Evolutionary conservation across 2,888 invertebrate genomes (phyloP).

Genomic region (Urechis unicinctus): DNA sequence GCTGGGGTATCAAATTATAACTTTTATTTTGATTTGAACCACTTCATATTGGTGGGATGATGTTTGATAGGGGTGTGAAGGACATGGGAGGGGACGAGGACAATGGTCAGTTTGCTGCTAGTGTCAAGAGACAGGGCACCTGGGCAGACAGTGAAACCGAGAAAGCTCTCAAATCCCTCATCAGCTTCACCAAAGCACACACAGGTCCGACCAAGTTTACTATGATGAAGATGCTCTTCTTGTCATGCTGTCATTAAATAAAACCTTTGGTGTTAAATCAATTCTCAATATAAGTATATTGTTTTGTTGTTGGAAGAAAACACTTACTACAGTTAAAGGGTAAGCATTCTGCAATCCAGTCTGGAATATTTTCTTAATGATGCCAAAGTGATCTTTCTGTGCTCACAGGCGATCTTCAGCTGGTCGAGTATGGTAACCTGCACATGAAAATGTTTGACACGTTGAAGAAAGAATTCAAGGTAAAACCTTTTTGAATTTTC

Average conservation of each 20-base stretch:
- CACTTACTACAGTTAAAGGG: too few relatives aligned
- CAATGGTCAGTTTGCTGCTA: background rate
- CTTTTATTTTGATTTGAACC: too few relatives aligned
- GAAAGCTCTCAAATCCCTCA: slow-evolving; percentile 56
- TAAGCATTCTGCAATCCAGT: too few relatives aligned
- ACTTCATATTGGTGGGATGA: background rate
- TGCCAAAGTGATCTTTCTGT: too few relatives aligned
- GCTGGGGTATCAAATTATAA: too few relatives aligned
- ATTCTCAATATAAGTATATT: too few relatives aligned
- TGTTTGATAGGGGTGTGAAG: background rate
- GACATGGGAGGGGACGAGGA: background rate
- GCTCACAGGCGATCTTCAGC: slow-evolving; percentile 15
- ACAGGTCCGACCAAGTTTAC: too few relatives aligned
- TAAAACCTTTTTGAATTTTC: slow-evolving; percentile 25
- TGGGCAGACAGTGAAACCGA: slow-evolving; percentile 63
- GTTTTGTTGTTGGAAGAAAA: too few relatives aligned
- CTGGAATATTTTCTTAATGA: too few relatives aligned
- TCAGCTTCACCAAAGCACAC: slow-evolving; percentile 24
- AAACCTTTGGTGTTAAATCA: background rate
- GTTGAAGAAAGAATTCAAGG: slow-evolving; percentile 63
- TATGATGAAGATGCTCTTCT: too few relatives aligned
- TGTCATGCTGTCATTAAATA: too few relatives aligned
- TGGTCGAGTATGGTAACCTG: slow-evolving; percentile 53
- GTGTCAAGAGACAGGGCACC: slow-evolving; percentile 55
- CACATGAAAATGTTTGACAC: slow-evolving; percentile 59